These are phyloP conservation scores for Cyclina sinensis DNA, from an alignment of 1,140 invertebrate genomes.

Conservation along the genomic window DNA sequence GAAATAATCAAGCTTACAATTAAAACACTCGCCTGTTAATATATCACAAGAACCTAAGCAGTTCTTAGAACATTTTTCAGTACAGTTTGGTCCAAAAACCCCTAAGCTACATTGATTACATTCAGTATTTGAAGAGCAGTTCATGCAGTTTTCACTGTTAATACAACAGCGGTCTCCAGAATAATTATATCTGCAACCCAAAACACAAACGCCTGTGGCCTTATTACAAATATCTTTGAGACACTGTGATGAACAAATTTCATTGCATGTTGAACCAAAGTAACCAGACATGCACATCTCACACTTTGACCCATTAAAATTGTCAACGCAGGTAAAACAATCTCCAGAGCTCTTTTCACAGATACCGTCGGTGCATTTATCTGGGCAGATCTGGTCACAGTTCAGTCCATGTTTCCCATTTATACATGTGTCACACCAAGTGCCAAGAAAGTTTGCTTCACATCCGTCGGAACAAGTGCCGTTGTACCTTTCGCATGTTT, in stretches of 20 bases:
- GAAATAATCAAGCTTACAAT: background rate
- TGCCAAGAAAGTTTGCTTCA: background rate
- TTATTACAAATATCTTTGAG: background rate
- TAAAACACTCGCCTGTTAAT: background rate
- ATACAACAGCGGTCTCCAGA: constrained; percentile 30
- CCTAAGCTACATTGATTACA: background rate
- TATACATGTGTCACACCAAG: background rate
- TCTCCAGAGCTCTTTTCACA: background rate
- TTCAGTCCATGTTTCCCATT: background rate
- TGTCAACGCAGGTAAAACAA: too few species aligned
- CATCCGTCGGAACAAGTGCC: background rate
- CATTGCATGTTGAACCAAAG: background rate
- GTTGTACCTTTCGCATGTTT: background rate
- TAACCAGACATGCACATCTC: background rate
- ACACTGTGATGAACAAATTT: background rate
- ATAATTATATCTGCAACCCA: background rate
- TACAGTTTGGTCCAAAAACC: background rate
- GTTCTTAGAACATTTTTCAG: background rate
- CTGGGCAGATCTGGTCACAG: background rate
- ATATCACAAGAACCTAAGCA: background rate
- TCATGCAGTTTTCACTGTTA: background rate
- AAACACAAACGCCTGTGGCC: background rate
- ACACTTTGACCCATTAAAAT: background rate
- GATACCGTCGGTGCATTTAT: background rate
- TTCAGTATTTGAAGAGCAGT: too few species aligned